Percentiles rank a stretch among this genome's conserved stretches.
phyloP scores from a whole-genome alignment of 1,140 invertebrate species.

The Zaprionus davidi region DNA sequence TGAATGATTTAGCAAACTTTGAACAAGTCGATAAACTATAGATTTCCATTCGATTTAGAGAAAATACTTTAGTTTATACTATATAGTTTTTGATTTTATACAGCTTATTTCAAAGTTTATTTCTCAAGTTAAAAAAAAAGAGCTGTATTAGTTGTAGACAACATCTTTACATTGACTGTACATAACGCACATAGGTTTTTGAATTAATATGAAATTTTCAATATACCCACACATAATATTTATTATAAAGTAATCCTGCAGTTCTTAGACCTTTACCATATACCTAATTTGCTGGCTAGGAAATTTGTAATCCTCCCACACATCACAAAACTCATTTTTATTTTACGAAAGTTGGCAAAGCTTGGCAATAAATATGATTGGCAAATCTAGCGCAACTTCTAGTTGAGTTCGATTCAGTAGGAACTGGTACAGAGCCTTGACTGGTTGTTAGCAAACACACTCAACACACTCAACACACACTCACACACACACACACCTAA shows the following conservation, averaged over 20 bases:
- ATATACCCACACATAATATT: too few relatives aligned
- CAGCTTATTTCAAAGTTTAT: not conserved
- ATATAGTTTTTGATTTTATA: not conserved
- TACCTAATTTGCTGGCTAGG: too few relatives aligned
- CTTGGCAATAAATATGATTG: not conserved
- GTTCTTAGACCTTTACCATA: too few relatives aligned
- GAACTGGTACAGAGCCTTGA: constrained; percentile 1
- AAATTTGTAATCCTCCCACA: not conserved
- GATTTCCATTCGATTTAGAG: not conserved
- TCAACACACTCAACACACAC: not conserved
- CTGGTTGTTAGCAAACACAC: not conserved
- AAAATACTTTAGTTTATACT: not conserved
- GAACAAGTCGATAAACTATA: not conserved
- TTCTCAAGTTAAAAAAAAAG: not conserved
- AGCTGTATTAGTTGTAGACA: not conserved
- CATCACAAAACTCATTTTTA: not conserved
- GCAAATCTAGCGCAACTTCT: not conserved
- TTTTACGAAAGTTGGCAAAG: not conserved
- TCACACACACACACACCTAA: too few relatives aligned
- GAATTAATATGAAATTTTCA: too few relatives aligned
- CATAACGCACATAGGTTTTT: not conserved
- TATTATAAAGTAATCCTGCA: too few relatives aligned
- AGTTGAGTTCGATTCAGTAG: not conserved
- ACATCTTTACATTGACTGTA: not conserved
- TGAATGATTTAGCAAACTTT: too few relatives aligned